These are phyloP conservation scores for Dromococcyx pavoninus DNA, from an alignment of 2,797 vertebrate genomes.

Conservation along the genomic window DNA sequence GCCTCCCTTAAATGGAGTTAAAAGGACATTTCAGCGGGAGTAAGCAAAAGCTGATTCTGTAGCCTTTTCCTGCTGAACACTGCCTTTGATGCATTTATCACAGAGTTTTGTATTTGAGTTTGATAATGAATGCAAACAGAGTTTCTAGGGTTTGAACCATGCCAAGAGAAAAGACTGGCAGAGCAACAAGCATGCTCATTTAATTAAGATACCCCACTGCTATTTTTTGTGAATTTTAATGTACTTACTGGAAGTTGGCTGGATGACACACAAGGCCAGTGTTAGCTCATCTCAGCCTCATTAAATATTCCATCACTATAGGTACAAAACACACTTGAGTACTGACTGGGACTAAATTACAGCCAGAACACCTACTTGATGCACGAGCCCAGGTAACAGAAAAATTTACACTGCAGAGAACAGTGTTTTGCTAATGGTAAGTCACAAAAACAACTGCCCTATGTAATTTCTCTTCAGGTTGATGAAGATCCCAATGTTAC, in stretches of 20 bases:
- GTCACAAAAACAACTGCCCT: not conserved
- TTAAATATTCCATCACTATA: not conserved
- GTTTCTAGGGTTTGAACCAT: not conserved
- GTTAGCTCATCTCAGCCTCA: slow-evolving; percentile 10
- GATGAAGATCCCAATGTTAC: not conserved
- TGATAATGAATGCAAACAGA: slow-evolving; percentile 30
- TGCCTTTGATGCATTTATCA: slow-evolving; percentile 21
- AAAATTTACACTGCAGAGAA: not conserved
- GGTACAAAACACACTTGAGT: slow-evolving; percentile 13
- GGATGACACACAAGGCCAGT: not conserved
- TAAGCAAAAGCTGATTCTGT: not conserved
- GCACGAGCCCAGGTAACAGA: not conserved
- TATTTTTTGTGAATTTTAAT: slow-evolving; percentile 40
- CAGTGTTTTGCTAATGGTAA: not conserved
- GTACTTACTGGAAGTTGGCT: slow-evolving; percentile 46
- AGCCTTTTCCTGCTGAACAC: not conserved
- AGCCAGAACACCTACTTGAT: not conserved
- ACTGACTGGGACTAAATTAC: not conserved
- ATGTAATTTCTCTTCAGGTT: not conserved
- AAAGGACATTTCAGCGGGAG: slow-evolving; percentile 9
- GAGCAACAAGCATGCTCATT: not conserved
- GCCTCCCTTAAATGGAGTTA: not conserved
- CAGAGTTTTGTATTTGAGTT: slow-evolving; percentile 16
- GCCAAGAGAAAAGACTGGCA: slow-evolving; percentile 42
- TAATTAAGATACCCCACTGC: slow-evolving; percentile 28